These are phyloP conservation scores for Drosophila anceps DNA, from an alignment of 2,888 invertebrate genomes.

Conservation along the genomic window DNA sequence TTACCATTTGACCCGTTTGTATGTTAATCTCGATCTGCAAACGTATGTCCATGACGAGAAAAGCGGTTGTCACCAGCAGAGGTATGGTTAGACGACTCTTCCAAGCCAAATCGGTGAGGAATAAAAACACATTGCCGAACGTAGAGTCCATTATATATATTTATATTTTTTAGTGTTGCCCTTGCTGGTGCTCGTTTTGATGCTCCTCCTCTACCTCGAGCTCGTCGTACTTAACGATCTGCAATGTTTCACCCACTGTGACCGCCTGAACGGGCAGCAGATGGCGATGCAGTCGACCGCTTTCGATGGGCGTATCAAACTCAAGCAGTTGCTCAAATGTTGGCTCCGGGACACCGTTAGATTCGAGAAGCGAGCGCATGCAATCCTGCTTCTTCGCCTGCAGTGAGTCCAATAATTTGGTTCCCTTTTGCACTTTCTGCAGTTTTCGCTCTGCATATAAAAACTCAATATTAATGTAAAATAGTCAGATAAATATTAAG, in stretches of 20 bases:
- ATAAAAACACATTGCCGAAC: conserved; percentile 87
- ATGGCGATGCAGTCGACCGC: conserved; percentile 85
- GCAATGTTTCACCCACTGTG: conserved; percentile 86
- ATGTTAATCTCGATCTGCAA: conserved; percentile 90
- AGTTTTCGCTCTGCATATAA: conserved; percentile 84
- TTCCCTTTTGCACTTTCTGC: conserved; percentile 86
- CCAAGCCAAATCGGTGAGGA: conserved; percentile 90
- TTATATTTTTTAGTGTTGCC: conserved; percentile 19
- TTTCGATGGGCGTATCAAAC: conserved; percentile 85
- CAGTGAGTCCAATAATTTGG: conserved; percentile 86
- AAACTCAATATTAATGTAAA: background rate
- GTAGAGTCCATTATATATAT: conserved; percentile 83
- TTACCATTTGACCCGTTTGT: conserved; percentile 85
- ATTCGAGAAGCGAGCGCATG: conserved; percentile 85
- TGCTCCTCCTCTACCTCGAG: conserved; percentile 72
- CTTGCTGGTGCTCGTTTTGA: conserved; percentile 13
- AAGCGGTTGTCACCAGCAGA: conserved; percentile 88
- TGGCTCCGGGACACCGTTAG: conserved; percentile 58
- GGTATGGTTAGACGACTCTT: conserved; percentile 89
- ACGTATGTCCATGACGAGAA: conserved; percentile 89
- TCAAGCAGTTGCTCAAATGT: conserved; percentile 71
- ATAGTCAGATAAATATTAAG: background rate
- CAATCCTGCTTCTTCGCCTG: conserved; percentile 86
- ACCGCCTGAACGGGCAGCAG: conserved; percentile 86
- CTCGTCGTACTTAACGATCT: conserved; percentile 87